Evolutionary conservation across 2,113 vertebrate genomes (phyloP).

Genomic region (Echinops telfairi): DNA sequence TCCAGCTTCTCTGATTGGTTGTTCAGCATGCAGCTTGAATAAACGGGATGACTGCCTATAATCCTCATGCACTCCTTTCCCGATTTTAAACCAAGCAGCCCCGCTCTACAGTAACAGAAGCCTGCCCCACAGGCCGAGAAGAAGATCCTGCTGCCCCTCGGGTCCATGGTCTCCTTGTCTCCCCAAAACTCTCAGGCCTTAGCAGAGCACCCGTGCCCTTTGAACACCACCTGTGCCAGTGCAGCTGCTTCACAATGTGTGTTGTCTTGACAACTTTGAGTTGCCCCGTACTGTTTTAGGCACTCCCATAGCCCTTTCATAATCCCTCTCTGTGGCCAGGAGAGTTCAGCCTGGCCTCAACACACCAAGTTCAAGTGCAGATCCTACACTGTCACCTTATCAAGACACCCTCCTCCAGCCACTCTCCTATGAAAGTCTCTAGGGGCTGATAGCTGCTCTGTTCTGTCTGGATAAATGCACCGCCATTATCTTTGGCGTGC

Average conservation of each 20-base stretch:
- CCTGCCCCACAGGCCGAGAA: background rate
- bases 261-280: background rate
- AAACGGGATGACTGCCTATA: background rate
- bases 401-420: background rate
- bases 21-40: background rate
- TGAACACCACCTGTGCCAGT: background rate
- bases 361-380: background rate
- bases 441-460: background rate
- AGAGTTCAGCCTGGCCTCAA: background rate
- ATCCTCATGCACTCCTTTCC: background rate
- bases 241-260: background rate
- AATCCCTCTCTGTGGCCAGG: background rate
- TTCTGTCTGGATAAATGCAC: slow-evolving; percentile 35
- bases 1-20: background rate
- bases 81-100: background rate
- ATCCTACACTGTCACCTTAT: background rate
- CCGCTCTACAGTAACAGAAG: background rate
- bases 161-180: background rate
- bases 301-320: background rate
- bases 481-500: slow-evolving; percentile 10
- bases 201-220: background rate
- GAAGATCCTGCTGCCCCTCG: background rate
- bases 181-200: background rate
- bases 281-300: background rate
- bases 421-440: background rate